Base-by-base conservation (phyloP, 2,888 invertebrate species). In the Acrocyrtus sp. region DNA sequence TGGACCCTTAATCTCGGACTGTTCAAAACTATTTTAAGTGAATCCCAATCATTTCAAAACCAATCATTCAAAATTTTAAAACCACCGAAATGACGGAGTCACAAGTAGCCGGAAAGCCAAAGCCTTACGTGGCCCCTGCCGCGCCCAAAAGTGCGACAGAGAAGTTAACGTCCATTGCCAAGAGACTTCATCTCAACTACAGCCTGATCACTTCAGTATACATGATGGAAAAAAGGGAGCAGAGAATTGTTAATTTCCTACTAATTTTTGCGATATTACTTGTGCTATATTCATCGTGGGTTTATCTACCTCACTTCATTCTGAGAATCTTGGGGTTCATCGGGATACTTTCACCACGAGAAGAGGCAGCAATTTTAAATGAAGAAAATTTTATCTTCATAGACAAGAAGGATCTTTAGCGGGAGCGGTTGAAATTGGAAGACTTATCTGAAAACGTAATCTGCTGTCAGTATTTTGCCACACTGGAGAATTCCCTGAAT, bases 251-350 rank as follows among this genome's bases (percentile, higher is more conserved):
- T 60, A 86, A n/a, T n/a, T n/a, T n/a, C n/a, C n/a, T n/a, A n/a
- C n/a, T n/a, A n/a, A n/a, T 26, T 51, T 1, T 76, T 17, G 22
- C 6, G 24, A 29, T 51, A 34, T 26, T 21, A 43, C 19, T 22
- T 15, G 17, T 34, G 48, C 82, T 87, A n/a, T 89, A 88, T 81
- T 88, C 88, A 0, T 87, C 88, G 41, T 87, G 85, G 79, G 84
- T 88, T 3, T 89, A 88, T 81, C 83, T 89, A 74, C 89, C 89
- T 0, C 86, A 86, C 57, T 89, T 89, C 78, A 85, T 87, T n/a
- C 79, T 78, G 75, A 80, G 81, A 56, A 76, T 82, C 51, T 57
- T 83, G 21, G 78, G 79, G 12, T 79, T 82, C 65, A 77, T 81
- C 57, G 80, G 81, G 19, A 75, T 83, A 41, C 56, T 81, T 41